phyloP scores from a whole-genome alignment of 2,797 vertebrate genomes.

The Notamacropus eugenii region DNA sequence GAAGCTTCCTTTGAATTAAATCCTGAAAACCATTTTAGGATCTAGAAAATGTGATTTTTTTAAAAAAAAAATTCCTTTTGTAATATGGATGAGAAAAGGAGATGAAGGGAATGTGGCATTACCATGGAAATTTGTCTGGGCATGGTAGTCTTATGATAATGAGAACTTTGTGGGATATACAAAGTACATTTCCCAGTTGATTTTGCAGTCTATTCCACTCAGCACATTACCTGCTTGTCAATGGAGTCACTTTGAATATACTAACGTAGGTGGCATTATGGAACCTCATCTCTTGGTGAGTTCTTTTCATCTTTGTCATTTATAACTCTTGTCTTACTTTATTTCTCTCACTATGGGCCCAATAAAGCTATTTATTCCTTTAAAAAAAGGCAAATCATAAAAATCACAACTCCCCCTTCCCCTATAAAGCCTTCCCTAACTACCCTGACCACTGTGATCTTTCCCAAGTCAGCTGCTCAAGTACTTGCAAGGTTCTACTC shows the following conservation, averaged over 20 bases:
- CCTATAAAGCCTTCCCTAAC: background rate
- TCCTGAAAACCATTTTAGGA: conserved; percentile 46
- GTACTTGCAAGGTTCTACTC: background rate
- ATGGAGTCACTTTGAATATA: conserved; percentile 16
- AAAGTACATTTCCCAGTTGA: conserved; percentile 8
- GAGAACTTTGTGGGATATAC: background rate
- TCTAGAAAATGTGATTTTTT: conserved; percentile 38
- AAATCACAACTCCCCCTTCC: background rate
- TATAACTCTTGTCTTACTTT: background rate
- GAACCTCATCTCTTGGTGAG: conserved; percentile 13
- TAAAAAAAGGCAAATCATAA: background rate
- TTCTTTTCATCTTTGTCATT: background rate
- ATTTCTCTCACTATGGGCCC: conserved; percentile 29
- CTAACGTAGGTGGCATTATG: conserved; percentile 19
- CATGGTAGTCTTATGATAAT: background rate
- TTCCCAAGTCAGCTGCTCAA: background rate
- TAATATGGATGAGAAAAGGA: conserved; percentile 32
- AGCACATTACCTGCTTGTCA: conserved; percentile 25
- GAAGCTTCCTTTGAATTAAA: conserved; percentile 26
- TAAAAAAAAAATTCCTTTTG: background rate
- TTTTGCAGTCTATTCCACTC: background rate
- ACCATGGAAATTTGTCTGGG: background rate
- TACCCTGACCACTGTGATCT: background rate
- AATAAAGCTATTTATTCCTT: conserved; percentile 58
- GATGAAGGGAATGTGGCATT: background rate